Evolutionary conservation across 2,888 invertebrate genomes (phyloP).

Genomic region (Amaurobius ferox): DNA sequence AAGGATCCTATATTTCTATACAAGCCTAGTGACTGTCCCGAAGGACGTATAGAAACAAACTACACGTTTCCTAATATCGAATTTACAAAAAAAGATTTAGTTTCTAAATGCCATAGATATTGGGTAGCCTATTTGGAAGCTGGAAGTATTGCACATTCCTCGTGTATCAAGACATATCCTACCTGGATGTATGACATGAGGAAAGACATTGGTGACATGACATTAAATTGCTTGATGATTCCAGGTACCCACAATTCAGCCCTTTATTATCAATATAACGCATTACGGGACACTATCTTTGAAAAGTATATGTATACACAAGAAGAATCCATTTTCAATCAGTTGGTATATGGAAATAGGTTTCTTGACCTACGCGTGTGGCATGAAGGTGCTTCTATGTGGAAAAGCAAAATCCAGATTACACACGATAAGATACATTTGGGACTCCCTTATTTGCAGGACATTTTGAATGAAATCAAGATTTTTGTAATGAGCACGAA

Average conservation of each 20-base stretch:
- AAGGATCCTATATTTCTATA: constrained; percentile 21
- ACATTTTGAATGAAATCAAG: constrained; percentile 81
- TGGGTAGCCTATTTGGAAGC: constrained; percentile 76
- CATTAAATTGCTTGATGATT: constrained; percentile 58
- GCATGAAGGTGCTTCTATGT: constrained; percentile 2
- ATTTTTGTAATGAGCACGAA: constrained; percentile 81
- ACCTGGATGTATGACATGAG: constrained; percentile 70
- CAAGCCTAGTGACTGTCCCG: constrained; percentile 53
- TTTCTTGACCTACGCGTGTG: constrained; percentile 70
- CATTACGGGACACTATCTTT: constrained; percentile 13
- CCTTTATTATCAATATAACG: constrained; percentile 48
- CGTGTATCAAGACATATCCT: constrained; percentile 60
- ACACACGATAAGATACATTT: constrained; percentile 9
- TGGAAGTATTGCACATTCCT: constrained; percentile 41
- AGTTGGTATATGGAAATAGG: constrained; percentile 89
- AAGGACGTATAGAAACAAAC: constrained; percentile 75
- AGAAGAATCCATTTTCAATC: constrained; percentile 88
- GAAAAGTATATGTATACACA: constrained; percentile 78
- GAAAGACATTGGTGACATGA: constrained; percentile 31
- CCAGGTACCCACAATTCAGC: constrained; percentile 73
- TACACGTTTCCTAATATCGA: constrained; percentile 58
- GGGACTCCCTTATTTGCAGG: constrained; percentile 54
- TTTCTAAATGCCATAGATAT: constrained; percentile 75
- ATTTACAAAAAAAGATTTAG: constrained; percentile 6
- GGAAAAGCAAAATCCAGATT: background rate